phyloP scores from a whole-genome alignment of 2,888 invertebrate genomes.

The Drosophila longiperda region DNA sequence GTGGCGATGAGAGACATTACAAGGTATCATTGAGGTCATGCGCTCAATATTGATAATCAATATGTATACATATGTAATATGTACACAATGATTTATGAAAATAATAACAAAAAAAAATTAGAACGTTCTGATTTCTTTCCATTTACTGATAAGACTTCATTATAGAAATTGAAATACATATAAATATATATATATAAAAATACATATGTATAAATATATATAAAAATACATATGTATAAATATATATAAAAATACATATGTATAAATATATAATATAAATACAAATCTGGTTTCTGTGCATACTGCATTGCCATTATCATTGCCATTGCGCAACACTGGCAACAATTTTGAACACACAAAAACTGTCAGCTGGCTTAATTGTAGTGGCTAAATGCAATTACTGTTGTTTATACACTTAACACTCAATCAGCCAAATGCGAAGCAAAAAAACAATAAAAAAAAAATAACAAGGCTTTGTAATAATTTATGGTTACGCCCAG shows the following conservation, averaged over 20 bases:
- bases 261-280: background rate
- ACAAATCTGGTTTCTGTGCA: background rate
- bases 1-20: slow-evolving; percentile 11
- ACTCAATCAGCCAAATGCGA: background rate
- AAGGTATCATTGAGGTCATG: slow-evolving; percentile 65
- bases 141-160: slow-evolving; percentile 40
- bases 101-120: slow-evolving; percentile 9
- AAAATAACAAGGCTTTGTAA: background rate
- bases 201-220: background rate
- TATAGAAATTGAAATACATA: slow-evolving; percentile 9
- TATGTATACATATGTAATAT: slow-evolving; percentile 6
- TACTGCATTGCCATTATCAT: background rate
- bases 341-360: background rate
- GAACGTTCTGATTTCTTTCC: slow-evolving; percentile 31
- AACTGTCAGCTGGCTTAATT: slow-evolving; percentile 2
- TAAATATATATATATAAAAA: background rate
- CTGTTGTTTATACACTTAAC: background rate
- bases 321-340: background rate
- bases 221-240: background rate
- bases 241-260: background rate
- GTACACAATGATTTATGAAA: slow-evolving; percentile 3
- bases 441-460: background rate
- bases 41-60: slow-evolving; percentile 59
- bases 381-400: background rate
- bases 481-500: background rate